Evolutionary conservation across 64 coral and sea anemone species (phyloP), one percentile per base, ranked within the genome.

Genomic region (Montipora sp.): DNA sequence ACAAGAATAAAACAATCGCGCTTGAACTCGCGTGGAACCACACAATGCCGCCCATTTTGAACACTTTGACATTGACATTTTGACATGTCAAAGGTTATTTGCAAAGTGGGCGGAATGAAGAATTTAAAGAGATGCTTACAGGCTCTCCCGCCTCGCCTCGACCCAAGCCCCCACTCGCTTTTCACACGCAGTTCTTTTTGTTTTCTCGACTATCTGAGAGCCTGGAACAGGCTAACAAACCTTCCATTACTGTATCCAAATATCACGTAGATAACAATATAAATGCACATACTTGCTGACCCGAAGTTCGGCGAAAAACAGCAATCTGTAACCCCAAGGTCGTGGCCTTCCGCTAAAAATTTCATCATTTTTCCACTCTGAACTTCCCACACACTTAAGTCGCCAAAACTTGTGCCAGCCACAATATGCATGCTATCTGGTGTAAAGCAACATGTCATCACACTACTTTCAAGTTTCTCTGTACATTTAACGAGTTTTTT

Each of bases 381-480:
- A 7, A 79, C 84, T 46, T 99, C 98, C 94, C 94, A 99, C 15
- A 99, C 74, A 80, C 92, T 91, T 51, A 99, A 79, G 72, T 99
- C 94, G 59, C 94, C 98, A 24, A 91, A 92, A 80, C 98, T 99
- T 9, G 94, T 92, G 0, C 98, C 98, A 46, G 94, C 89, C n/a
- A 99, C 48, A 23, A 99, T 83, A 87, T 99, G 89, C 13, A 99
- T 80, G 80, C 95, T 95, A 88, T 99, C 98, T 80, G 98, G 98
- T 8, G 94, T 99, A 60, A 99, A 99, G 44, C 81, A 93, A 89
- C 98, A 99, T 51, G 98, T 90, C 82, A 80, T 92, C 12, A 96
- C 94, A 77, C 89, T 99, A 73, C 92, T 99, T 82, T 99, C 98
- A 19, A 99, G 75, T 63, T 91, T 93, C 59, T 99, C 98, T 36